Conservation (phyloP, 2,113 vertebrate species). For the Platichthys flesus region DNA sequence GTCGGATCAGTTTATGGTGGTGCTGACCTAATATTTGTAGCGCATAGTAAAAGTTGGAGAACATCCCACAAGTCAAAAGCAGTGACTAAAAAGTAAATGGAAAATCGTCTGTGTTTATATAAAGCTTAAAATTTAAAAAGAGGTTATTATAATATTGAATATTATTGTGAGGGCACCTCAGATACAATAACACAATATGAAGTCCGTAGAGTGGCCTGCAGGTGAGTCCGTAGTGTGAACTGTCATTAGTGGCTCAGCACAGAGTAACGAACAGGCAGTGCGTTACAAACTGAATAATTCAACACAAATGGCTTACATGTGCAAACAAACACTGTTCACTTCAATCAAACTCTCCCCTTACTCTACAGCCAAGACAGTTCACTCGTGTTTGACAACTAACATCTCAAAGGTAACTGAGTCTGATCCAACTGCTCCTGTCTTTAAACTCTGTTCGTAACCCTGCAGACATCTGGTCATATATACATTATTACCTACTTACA, state of each 20-base stretch:
- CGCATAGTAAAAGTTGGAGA: no score
- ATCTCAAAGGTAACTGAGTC: constrained; percentile 10
- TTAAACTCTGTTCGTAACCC: not conserved
- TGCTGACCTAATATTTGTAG: no score
- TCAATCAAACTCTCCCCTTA: constrained; percentile 71
- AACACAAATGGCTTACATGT: constrained; percentile 60
- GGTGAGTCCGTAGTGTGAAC: constrained; percentile 19
- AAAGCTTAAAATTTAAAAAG: no score
- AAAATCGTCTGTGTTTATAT: no score
- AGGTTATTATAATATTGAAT: not conserved
- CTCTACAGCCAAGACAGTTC: constrained; percentile 26
- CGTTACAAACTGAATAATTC: constrained; percentile 74
- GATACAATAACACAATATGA: not conserved
- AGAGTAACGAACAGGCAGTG: constrained; percentile 43
- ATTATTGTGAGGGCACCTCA: not conserved
- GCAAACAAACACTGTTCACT: constrained; percentile 63
- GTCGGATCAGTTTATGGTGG: no score
- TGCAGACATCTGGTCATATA: not conserved
- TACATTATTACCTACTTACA: not conserved
- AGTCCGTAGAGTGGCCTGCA: not conserved
- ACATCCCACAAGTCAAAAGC: no score
- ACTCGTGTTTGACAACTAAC: constrained; percentile 24
- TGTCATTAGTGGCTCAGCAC: constrained; percentile 40
- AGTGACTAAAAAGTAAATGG: not conserved
- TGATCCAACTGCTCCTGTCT: no score